Base-by-base conservation (phyloP, 2,113 vertebrate species). In the Coreoperca whiteheadi region DNA sequence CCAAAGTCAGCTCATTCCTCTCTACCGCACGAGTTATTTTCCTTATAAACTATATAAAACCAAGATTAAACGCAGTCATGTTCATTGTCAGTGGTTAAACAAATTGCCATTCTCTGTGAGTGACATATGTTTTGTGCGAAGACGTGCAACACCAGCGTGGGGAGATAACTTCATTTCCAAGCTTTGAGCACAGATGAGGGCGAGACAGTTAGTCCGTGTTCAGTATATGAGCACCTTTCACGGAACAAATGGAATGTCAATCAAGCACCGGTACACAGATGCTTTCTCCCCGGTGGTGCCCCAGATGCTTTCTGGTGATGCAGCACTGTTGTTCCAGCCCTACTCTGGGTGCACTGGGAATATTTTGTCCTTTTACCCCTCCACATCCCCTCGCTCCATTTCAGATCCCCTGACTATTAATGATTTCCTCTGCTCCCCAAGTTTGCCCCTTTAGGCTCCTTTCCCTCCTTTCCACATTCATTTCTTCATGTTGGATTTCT, bases 161-260 rank as follows among this genome's bases (percentile, higher is more conserved):
- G 79, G 76, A 77, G 88, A 94, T 89, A 89, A 91, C 90, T 94
- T 91, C 82, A 91, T 94, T 88, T 89, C 83, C 75, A 0, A 84
- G 87, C 90, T 89, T 82, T 91, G 93, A 93, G 91, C 93, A 89
- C 90, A 92, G 91, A 92, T 87, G 87, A 92, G 87, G 71, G 51
- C 32, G 46, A 85, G 93, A 92, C 93, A 90, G 87, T 88, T 63
- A 78, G 93, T 66, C 82, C 84, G n/a, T 94, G 93, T 94, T 92
- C 84, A 43, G 63, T 81, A 77, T 92, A 92, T 93, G 92, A 94
- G 91, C 92, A 92, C 92, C 92, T 94, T 93, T 93, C 91, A 86
- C 37, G 76, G 89, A 89, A 94, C 94, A 94, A 94, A 94, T 94
- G 94, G 92, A 94, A 93, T 91, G 94, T 91, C 94, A 94, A 93